Conservation (phyloP, 1,140 invertebrate species). For the Drosophila elegans region DNA sequence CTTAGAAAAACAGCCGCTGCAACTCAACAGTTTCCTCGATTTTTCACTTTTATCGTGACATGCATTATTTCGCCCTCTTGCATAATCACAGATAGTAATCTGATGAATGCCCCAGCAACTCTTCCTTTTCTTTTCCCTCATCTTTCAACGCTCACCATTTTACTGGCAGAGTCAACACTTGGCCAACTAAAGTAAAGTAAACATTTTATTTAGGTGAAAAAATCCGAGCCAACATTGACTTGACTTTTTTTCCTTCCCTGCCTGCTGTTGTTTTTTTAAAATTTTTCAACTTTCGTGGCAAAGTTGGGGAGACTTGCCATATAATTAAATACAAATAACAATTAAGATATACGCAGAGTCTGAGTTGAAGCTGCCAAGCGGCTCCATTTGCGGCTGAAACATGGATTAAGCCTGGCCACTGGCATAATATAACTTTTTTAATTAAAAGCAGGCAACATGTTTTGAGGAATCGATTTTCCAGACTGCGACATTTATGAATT, state of each 20-base stretch:
- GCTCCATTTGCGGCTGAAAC: constrained; percentile 34
- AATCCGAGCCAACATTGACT: constrained; percentile 38
- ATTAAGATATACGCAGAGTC: constrained; percentile 53
- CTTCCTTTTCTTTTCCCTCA: constrained; percentile 24
- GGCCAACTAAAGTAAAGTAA: constrained; percentile 54
- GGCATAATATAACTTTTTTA: constrained; percentile 62
- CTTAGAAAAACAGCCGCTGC: background rate
- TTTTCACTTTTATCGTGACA: constrained; percentile 22
- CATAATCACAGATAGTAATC: constrained; percentile 27
- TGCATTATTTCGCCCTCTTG: constrained; percentile 15
- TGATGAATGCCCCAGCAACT: constrained; percentile 17
- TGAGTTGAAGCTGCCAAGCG: constrained; percentile 8
- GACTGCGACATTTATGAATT: constrained; percentile 65
- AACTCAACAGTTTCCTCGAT: constrained; percentile 6
- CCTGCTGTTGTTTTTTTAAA: constrained; percentile 31
- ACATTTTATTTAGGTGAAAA: constrained; percentile 56
- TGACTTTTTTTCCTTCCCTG: constrained; percentile 18
- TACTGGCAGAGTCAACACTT: constrained; percentile 28
- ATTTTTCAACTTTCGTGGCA: constrained; percentile 46
- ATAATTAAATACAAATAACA: constrained; percentile 74
- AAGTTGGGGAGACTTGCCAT: constrained; percentile 40
- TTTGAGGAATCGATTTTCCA: constrained; percentile 34
- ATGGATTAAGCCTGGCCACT: constrained; percentile 24
- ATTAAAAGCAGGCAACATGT: constrained; percentile 53
- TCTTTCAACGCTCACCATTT: constrained; percentile 1